Evolutionary conservation across 2,888 invertebrate species (phyloP).

Genomic region (Dryobota labecula): DNA sequence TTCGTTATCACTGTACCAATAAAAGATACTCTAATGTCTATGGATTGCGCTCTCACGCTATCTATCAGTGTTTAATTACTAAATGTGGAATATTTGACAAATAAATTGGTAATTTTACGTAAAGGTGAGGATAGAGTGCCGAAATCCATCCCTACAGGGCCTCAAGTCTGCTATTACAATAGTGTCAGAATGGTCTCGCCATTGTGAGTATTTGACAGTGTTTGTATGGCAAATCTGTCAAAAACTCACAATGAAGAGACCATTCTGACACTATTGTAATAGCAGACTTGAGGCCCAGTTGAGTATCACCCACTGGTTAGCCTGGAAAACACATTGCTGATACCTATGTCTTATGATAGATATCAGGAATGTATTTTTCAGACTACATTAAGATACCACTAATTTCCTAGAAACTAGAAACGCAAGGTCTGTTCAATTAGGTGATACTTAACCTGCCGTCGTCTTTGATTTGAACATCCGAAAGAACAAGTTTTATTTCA

Average conservation of each 20-base stretch:
- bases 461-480: neutral
- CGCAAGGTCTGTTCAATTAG: neutral
- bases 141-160: too few species aligned
- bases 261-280: too few species aligned
- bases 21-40: constrained; percentile 84
- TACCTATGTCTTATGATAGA: too few species aligned
- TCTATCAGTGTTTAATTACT: constrained; percentile 73
- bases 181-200: too few species aligned
- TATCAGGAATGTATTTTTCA: too few species aligned
- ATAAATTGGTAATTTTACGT: constrained; percentile 41
- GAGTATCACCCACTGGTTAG: too few species aligned
- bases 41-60: constrained; percentile 78
- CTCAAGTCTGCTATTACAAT: too few species aligned
- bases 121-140: neutral
- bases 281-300: too few species aligned
- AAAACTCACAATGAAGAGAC: too few species aligned
- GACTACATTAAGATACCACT: too few species aligned
- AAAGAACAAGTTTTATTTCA: neutral
- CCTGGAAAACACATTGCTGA: neutral
- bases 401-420: constrained; percentile 1
- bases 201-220: too few species aligned
- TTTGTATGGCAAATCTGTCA: too few species aligned
- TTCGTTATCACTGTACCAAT: constrained; percentile 86
- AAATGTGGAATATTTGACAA: constrained; percentile 66
- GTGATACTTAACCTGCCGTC: neutral